Percentiles rank a stretch among this genome's conserved stretches.
phyloP scores from a whole-genome alignment of 2,888 invertebrate genomes.

The Machimus rusticus region DNA sequence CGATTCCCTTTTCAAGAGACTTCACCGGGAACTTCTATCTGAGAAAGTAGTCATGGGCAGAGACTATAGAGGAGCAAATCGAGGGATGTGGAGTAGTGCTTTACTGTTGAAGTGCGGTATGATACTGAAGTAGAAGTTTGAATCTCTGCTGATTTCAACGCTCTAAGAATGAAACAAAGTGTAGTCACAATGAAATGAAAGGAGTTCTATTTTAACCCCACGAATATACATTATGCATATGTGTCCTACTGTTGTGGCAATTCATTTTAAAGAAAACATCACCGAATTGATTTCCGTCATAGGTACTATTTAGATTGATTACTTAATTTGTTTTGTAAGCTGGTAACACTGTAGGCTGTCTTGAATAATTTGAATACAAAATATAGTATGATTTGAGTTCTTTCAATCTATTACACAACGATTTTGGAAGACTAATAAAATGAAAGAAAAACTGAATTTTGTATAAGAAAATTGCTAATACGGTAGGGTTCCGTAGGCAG shows the following conservation, averaged over 20 bases:
- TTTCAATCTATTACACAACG: no score
- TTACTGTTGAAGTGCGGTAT: neutral
- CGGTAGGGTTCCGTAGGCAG: no score
- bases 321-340: no score
- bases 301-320: no score
- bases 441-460: no score
- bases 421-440: no score
- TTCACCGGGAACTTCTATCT: neutral
- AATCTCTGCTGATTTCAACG: neutral
- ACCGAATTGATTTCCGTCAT: neutral
- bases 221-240: neutral
- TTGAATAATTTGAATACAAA: no score
- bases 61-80: conserved; percentile 11
- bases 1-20: neutral
- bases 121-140: neutral
- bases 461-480: no score
- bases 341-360: no score
- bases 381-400: no score
- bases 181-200: neutral
- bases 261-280: neutral
- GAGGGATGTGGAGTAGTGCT: neutral
- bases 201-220: neutral
- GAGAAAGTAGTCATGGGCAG: conserved; percentile 1
- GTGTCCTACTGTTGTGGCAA: neutral
- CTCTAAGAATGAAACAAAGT: neutral